Conservation (phyloP, 2,113 vertebrate genomes). For the Sebastes fasciatus region DNA sequence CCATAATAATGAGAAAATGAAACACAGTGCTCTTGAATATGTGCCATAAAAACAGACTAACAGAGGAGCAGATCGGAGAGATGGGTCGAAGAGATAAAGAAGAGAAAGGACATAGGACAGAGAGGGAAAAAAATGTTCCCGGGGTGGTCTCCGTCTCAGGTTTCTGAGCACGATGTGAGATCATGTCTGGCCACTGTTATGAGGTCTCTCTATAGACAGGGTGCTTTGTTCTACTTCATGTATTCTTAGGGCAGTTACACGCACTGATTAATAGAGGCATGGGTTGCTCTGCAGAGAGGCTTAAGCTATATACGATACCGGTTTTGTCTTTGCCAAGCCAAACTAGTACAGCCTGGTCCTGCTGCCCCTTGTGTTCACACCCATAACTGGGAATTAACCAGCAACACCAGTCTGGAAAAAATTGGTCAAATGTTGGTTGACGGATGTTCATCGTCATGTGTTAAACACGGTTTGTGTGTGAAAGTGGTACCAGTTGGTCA, state of each 20-base stretch:
- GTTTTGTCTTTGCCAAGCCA: constrained; percentile 30
- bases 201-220: constrained; percentile 54
- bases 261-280: constrained; percentile 59
- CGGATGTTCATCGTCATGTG: background rate
- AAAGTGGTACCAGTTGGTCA: too few species aligned
- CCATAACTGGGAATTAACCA: background rate
- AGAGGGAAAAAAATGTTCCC: constrained; percentile 25
- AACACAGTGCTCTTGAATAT: background rate
- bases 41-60: background rate
- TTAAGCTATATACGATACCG: constrained; percentile 40
- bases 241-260: constrained; percentile 66
- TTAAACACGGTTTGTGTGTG: background rate
- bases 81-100: constrained; percentile 53
- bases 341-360: constrained; percentile 13
- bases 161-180: constrained; percentile 71
- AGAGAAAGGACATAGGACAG: constrained; percentile 25
- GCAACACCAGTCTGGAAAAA: background rate
- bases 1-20: background rate
- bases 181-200: constrained; percentile 74
- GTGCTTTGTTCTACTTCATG: constrained; percentile 70
- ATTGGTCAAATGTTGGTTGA: background rate
- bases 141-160: constrained; percentile 73
- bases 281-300: constrained; percentile 34
- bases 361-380: constrained; percentile 7
- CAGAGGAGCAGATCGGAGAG: constrained; percentile 11